A percentile compares a stretch with the other conserved stretches of the same genome.
phyloP scores from a whole-genome alignment of 2,888 invertebrate species.

The Acleris laterana region DNA sequence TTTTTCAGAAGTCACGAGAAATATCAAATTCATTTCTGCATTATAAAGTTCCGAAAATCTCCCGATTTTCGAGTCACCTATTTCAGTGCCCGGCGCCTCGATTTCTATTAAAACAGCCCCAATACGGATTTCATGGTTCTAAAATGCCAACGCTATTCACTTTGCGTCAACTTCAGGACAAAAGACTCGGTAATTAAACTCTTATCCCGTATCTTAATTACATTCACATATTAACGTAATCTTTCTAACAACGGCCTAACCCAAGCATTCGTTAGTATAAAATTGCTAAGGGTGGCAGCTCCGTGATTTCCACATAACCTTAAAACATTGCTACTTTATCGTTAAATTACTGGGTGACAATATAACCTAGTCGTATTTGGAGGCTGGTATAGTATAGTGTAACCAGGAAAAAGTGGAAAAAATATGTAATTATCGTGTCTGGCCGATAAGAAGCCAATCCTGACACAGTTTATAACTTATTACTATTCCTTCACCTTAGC shows the following conservation, averaged over 20 bases:
- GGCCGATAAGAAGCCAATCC: no score
- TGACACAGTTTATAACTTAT: no score
- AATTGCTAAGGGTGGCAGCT: conserved; percentile 9
- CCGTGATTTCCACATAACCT: conserved; percentile 26
- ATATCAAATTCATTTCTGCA: no score
- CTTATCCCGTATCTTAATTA: conserved; percentile 2
- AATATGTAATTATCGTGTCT: neutral
- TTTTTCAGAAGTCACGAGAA: no score
- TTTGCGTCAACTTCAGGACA: no score
- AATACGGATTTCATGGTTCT: no score
- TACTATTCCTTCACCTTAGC: no score
- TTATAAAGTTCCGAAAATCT: no score
- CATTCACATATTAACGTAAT: conserved; percentile 10
- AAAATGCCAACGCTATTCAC: no score
- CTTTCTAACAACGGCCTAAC: conserved; percentile 6
- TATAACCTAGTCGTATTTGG: conserved; percentile 24
- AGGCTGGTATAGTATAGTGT: neutral
- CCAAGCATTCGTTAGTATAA: neutral
- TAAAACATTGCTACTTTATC: conserved; percentile 31
- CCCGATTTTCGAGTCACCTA: no score
- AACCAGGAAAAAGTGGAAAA: neutral
- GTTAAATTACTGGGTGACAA: conserved; percentile 31
- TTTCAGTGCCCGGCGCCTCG: no score
- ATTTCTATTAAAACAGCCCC: no score
- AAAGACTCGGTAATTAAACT: neutral